Percentiles rank a stretch among this genome's conserved stretches.
These are phyloP conservation scores for Drosophila neotestacea DNA, from an alignment of 2,888 invertebrate species.

Conservation along the genomic window DNA sequence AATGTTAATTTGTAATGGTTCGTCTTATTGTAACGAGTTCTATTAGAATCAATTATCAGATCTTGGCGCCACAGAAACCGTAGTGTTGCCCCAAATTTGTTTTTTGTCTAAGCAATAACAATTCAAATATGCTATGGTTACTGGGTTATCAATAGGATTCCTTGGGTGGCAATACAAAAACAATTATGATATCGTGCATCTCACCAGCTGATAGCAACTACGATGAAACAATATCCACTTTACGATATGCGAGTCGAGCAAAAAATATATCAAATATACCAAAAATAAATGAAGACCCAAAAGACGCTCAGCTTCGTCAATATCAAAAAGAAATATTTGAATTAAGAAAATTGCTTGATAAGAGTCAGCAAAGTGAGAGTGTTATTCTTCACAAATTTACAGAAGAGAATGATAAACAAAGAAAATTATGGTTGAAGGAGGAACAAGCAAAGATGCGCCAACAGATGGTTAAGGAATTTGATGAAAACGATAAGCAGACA, in stretches of 20 bases:
- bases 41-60: no score
- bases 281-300: conserved; percentile 94
- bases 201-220: conserved; percentile 93
- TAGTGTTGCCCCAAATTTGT: no score
- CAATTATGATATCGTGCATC: conserved; percentile 94
- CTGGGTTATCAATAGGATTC: conserved; percentile 87
- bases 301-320: conserved; percentile 93
- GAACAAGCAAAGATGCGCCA: conserved; percentile 84
- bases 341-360: conserved; percentile 85
- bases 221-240: conserved; percentile 92
- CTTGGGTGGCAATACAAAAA: conserved; percentile 94
- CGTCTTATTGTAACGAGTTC: no score
- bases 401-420: conserved; percentile 8
- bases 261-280: conserved; percentile 95
- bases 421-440: conserved; percentile 83
- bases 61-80: no score
- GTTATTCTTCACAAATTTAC: conserved; percentile 1
- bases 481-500: not conserved
- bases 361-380: conserved; percentile 45
- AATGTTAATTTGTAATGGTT: no score
- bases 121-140: not conserved
- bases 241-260: conserved; percentile 93
- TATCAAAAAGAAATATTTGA: conserved; percentile 94
- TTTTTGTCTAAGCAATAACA: no score
- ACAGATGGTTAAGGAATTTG: conserved; percentile 84